Base-by-base conservation (phyloP, 1,140 invertebrate species). In the Vanessa atalanta region DNA sequence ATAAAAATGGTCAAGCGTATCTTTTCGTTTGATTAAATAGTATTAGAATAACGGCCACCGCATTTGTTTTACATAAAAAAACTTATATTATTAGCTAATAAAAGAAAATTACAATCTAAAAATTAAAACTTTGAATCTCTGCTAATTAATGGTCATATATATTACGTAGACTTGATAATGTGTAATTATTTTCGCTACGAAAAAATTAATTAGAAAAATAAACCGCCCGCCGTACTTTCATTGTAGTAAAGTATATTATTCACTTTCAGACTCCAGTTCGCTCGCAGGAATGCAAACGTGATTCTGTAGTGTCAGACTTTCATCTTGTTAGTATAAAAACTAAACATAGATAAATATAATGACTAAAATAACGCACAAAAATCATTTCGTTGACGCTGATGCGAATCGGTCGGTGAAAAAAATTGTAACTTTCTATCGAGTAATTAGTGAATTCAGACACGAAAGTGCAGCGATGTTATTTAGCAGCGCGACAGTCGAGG, bases 381-480 rank as follows among this genome's bases (percentile, higher is more conserved):
- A 85, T 91, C 76, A 79, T 75, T 72, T 79, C 61, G 70, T 77
- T 70, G 72, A 70, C 72, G 83, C 79, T 80, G 76, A 72, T 72
- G 76, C 77, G 76, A 80, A 83, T 78, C 77, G 80, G 75, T 76
- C 79, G 73, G 80, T 82, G 79, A 87, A 87, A 84, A 85, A 83
- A 79, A 77, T 66, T 70, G 79, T 79, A 51, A 88, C 89, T 91
- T 91, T 91, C 89, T 90, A 89, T 83, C 37, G 68, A 79, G 79
- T 82, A 89, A 91, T 91, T 89, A 88, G 84, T 89, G 87, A 87
- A 90, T 90, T 87, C 85, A 81, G 77, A 89, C 88, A 91, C 89
- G 89, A 90, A 87, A 91, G 82, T 85, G 83, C 83, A 83, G 71
- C 70, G 71, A 79, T 83, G 80, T 80, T 84, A 86, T 86, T 86